These are phyloP conservation scores for Lucilia cuprina DNA, from an alignment of 1,140 invertebrate genomes.

Conservation along the genomic window DNA sequence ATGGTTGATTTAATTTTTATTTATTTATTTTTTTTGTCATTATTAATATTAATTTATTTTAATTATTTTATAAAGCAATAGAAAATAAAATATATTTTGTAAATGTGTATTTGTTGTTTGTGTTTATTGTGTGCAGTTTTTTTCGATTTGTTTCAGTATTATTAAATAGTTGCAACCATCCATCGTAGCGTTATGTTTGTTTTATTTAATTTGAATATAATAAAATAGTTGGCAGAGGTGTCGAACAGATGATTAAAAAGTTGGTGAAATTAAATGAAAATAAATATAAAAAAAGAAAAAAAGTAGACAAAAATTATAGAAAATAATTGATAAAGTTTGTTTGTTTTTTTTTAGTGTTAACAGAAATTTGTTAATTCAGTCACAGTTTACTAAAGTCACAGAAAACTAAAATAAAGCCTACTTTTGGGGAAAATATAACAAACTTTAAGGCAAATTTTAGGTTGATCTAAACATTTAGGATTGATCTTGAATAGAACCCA, in stretches of 20 bases:
- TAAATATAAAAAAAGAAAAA: conserved; percentile 18
- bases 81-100: not conserved
- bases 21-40: not conserved
- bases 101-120: not conserved
- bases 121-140: not conserved
- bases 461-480: no score
- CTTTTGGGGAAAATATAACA: no score
- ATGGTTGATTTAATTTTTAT: conserved; percentile 7
- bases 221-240: not conserved
- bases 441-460: no score
- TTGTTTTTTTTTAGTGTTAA: not conserved
- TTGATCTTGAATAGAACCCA: no score
- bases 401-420: no score
- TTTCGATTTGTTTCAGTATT: not conserved
- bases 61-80: not conserved
- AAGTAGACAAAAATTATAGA: conserved; percentile 9
- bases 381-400: not conserved
- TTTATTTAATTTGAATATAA: not conserved
- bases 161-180: not conserved
- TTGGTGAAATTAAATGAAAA: conserved; percentile 26
- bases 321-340: conserved; percentile 11
- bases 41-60: not conserved
- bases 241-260: not conserved
- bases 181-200: not conserved
- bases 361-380: not conserved